A percentile compares a stretch with the other conserved stretches of the same genome.
Evolutionary conservation across 2,888 invertebrate species (phyloP).

Genomic region (Metellina segmentata): DNA sequence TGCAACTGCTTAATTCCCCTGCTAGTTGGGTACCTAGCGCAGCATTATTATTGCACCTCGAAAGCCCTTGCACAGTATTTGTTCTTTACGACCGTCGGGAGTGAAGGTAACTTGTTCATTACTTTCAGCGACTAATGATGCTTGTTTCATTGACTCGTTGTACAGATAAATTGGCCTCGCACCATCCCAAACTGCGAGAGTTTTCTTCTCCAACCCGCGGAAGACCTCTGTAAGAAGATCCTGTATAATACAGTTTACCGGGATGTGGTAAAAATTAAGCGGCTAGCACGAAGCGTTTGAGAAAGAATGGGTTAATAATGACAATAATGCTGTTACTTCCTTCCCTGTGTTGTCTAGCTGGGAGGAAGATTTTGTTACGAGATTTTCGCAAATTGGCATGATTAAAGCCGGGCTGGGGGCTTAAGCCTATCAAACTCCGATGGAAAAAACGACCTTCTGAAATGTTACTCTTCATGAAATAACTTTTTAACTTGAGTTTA

Average conservation of each 20-base stretch:
- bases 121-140: conserved; percentile 66
- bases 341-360: background rate
- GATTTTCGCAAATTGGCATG: conserved; percentile 51
- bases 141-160: conserved; percentile 66
- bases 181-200: conserved; percentile 27
- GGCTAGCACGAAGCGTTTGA: conserved; percentile 39
- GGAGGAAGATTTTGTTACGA: background rate
- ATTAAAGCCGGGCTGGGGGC: conserved; percentile 29
- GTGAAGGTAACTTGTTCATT: conserved; percentile 60
- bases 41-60: conserved; percentile 52
- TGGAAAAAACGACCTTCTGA: background rate
- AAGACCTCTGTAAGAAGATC: conserved; percentile 41
- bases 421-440: background rate
- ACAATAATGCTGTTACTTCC: conserved; percentile 39
- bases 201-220: conserved; percentile 45
- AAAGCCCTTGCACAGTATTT: conserved; percentile 44
- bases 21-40: conserved; percentile 47
- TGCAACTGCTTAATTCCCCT: conserved; percentile 51
- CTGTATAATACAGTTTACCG: conserved; percentile 49
- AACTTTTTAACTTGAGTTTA: background rate
- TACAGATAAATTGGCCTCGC: conserved; percentile 66
- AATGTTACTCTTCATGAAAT: background rate
- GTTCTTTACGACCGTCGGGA: conserved; percentile 66
- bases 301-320: conserved; percentile 53
- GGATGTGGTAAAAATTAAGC: conserved; percentile 64